Conservation (phyloP, 2,888 invertebrate species). For the Rhamphomyia laevipes region DNA sequence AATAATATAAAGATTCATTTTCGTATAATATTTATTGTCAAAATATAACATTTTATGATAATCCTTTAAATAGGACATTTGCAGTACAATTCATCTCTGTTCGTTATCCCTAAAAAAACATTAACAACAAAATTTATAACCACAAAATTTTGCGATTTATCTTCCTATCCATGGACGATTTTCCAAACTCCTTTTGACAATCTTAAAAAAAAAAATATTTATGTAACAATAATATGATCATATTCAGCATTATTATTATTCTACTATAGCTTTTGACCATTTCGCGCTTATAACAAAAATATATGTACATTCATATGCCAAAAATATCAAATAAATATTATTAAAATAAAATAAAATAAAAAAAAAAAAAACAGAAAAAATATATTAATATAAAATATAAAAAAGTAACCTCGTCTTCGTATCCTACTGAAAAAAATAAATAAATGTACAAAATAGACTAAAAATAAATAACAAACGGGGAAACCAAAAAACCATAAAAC, state of each 20-base stretch:
- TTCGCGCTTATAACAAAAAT: background rate
- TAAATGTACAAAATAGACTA: background rate
- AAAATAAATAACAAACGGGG: background rate
- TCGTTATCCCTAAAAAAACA: too few species aligned
- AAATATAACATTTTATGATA: conserved; percentile 18
- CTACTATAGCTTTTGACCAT: background rate
- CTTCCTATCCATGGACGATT: too few species aligned
- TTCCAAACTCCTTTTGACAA: too few species aligned
- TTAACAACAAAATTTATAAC: too few species aligned
- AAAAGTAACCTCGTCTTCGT: too few species aligned
- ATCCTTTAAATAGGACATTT: conserved; percentile 38
- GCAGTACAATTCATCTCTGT: conserved; percentile 9
- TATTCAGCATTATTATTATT: background rate
- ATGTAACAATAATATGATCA: too few species aligned
- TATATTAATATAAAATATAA: too few species aligned
- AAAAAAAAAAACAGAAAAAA: too few species aligned
- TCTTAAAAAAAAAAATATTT: too few species aligned
- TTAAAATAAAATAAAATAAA: background rate
- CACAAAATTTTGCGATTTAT: too few species aligned
- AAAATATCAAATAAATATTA: background rate
- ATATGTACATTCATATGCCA: background rate
- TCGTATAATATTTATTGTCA: background rate
- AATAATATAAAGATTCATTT: background rate
- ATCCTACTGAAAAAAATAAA: background rate
- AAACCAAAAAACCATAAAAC: conserved; percentile 26